These are phyloP conservation scores for Bradysia coprophila DNA, from an alignment of 1,140 invertebrate species.

Conservation along the genomic window DNA sequence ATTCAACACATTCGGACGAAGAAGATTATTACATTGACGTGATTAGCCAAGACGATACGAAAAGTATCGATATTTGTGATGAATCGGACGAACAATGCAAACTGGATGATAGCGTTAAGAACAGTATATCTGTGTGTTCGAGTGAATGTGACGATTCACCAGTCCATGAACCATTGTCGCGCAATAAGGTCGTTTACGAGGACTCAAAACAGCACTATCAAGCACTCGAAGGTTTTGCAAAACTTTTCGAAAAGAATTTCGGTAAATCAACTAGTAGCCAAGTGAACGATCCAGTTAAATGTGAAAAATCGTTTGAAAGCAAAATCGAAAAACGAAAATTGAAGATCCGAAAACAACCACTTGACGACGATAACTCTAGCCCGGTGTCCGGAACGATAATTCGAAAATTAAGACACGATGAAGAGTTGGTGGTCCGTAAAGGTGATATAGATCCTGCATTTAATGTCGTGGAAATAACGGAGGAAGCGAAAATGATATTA, in stretches of 20 bases:
- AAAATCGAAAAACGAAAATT: slow-evolving; percentile 35
- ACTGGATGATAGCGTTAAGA: background rate
- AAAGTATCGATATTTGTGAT: background rate
- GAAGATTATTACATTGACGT: slow-evolving; percentile 15
- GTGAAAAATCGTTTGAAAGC: slow-evolving; percentile 16
- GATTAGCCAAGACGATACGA: slow-evolving; percentile 12
- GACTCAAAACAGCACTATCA: slow-evolving; percentile 18
- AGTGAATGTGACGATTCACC: background rate
- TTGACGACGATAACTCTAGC: slow-evolving; percentile 92
- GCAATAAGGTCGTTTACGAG: slow-evolving; percentile 17
- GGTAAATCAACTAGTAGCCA: background rate
- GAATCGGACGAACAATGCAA: background rate
- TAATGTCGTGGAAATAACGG: slow-evolving; percentile 91
- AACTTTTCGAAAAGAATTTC: slow-evolving; percentile 13
- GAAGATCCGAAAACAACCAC: slow-evolving; percentile 50
- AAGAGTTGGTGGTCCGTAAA: slow-evolving; percentile 59
- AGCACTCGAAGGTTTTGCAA: slow-evolving; percentile 18
- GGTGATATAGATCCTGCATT: slow-evolving; percentile 94
- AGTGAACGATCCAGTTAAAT: slow-evolving; percentile 14
- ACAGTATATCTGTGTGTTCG: too few species aligned
- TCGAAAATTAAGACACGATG: slow-evolving; percentile 53
- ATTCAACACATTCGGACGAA: slow-evolving; percentile 4
- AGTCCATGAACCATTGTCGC: slow-evolving; percentile 7
- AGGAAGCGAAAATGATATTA: slow-evolving; percentile 83
- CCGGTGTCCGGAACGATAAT: slow-evolving; percentile 97